phyloP scores from a whole-genome alignment of 2,797 vertebrate genomes.

The Denticeps clupeoides region DNA sequence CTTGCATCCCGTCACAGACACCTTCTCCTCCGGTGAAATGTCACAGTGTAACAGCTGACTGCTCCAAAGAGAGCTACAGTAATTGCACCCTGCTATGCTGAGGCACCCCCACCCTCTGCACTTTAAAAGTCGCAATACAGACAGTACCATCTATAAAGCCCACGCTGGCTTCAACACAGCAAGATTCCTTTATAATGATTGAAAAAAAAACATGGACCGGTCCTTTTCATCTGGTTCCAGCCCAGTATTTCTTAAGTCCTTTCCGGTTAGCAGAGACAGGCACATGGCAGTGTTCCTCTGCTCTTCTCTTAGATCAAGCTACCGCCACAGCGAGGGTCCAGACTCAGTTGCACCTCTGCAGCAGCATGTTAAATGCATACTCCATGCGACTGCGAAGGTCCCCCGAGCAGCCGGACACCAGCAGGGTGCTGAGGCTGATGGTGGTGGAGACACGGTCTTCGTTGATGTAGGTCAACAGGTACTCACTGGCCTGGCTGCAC shows the following conservation, averaged over 20 bases:
- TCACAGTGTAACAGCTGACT: slow-evolving; percentile 30
- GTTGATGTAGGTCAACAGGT: slow-evolving; percentile 75
- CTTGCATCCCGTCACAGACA: no score
- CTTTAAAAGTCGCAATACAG: no score
- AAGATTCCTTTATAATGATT: slow-evolving; percentile 22
- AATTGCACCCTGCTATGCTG: slow-evolving; percentile 20
- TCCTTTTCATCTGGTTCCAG: slow-evolving; percentile 30
- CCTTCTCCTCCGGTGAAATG: slow-evolving; percentile 18
- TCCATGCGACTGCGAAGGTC: slow-evolving; percentile 73
- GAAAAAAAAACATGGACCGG: slow-evolving; percentile 1
- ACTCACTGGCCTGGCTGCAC: slow-evolving; percentile 69
- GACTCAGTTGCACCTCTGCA: slow-evolving; percentile 68
- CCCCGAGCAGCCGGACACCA: slow-evolving; percentile 62
- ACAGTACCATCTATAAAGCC: not conserved
- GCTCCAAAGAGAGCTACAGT: slow-evolving; percentile 33
- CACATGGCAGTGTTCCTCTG: no score
- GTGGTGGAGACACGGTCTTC: slow-evolving; percentile 73
- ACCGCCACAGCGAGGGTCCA: not conserved
- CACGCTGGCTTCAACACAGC: slow-evolving; percentile 21
- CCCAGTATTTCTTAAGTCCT: no score
- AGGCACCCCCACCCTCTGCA: slow-evolving; percentile 14
- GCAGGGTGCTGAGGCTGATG: slow-evolving; percentile 58
- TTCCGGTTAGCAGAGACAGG: no score
- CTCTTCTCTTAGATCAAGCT: not conserved
- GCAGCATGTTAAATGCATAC: slow-evolving; percentile 77